A percentile compares a stretch with the other conserved stretches of the same genome.
phyloP scores from a whole-genome alignment of 2,888 invertebrate genomes.

The Cephus nigrinus region DNA sequence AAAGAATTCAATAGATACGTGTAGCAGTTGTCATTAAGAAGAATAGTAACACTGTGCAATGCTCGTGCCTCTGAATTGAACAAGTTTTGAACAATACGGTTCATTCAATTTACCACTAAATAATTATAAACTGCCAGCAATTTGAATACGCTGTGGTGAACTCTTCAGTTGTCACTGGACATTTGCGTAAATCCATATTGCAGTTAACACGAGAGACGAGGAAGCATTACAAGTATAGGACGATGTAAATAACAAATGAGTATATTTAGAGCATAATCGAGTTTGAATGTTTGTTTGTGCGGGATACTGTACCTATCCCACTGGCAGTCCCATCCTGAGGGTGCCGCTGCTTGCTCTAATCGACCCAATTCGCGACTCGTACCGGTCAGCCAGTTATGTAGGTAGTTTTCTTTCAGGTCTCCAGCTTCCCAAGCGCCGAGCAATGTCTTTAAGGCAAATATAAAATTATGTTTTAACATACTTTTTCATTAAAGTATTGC shows the following conservation, averaged over 20 bases:
- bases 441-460: constrained; percentile 69
- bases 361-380: constrained; percentile 72
- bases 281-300: constrained; percentile 28
- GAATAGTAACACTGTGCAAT: neutral
- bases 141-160: neutral
- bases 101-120: neutral
- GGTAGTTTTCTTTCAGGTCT: constrained; percentile 71
- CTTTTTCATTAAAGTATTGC: neutral
- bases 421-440: constrained; percentile 73
- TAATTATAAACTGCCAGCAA: neutral
- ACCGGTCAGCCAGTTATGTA: constrained; percentile 72
- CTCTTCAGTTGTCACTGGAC: neutral
- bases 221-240: neutral
- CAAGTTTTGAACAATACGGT: neutral
- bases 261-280: neutral
- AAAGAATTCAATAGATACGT: neutral
- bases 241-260: neutral
- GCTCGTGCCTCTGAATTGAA: neutral
- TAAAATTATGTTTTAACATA: neutral
- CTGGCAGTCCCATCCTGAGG: constrained; percentile 76
- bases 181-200: neutral
- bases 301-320: constrained; percentile 79
- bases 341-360: constrained; percentile 75
- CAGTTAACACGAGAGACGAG: neutral
- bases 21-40: neutral